These are phyloP conservation scores for Tympanoctomys barrerae DNA, from an alignment of 2,797 vertebrate species.

Conservation along the genomic window DNA sequence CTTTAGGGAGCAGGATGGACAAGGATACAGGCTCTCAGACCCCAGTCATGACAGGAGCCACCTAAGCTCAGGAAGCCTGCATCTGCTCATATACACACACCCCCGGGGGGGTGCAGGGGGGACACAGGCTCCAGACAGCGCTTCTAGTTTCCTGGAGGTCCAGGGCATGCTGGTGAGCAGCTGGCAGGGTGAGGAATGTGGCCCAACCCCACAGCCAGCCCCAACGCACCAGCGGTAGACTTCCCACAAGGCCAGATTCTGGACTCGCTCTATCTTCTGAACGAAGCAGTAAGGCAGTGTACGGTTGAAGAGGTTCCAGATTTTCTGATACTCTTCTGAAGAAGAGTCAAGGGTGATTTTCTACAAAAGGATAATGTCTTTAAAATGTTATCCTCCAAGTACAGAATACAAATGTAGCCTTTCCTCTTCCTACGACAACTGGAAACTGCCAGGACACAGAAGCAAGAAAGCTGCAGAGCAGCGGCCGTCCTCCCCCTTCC, in stretches of 20 bases:
- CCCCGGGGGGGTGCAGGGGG: background rate
- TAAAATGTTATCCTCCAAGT: background rate
- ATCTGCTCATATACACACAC: background rate
- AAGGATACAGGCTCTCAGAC: background rate
- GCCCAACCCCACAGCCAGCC: background rate
- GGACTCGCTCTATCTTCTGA: slow-evolving; percentile 87
- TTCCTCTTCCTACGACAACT: background rate
- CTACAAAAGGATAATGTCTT: slow-evolving; percentile 80
- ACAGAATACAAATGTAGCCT: background rate
- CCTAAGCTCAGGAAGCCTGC: background rate
- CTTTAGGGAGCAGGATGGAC: background rate
- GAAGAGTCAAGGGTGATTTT: slow-evolving; percentile 87
- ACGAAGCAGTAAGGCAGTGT: slow-evolving; percentile 90
- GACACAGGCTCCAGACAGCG: background rate
- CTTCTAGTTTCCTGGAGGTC: background rate
- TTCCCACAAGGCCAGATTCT: slow-evolving; percentile 92
- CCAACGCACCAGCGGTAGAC: slow-evolving; percentile 90
- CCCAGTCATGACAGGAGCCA: background rate
- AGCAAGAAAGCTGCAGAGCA: background rate
- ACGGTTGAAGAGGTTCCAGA: slow-evolving; percentile 89
- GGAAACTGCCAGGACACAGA: background rate
- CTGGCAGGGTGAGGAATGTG: background rate
- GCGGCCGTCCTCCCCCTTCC: background rate
- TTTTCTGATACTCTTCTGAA: slow-evolving; percentile 89
- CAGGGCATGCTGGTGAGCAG: background rate